phyloP scores from a whole-genome alignment of 2,113 vertebrate species.

The Chunga burmeisteri region DNA sequence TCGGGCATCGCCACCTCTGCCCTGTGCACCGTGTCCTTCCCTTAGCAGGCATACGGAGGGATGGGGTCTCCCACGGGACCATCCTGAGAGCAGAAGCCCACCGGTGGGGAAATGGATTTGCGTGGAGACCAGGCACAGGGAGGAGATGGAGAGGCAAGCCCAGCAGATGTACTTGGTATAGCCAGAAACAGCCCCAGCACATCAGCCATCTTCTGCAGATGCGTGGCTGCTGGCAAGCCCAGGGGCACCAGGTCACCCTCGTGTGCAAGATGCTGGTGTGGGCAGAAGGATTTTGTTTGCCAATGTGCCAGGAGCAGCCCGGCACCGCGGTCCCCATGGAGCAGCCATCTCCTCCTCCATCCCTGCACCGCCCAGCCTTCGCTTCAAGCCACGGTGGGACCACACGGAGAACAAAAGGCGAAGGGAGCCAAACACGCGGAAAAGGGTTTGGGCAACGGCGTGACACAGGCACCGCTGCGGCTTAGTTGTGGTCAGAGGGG shows the following conservation, averaged over 20 bases:
- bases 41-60: not conserved
- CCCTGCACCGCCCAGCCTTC: rapidly evolving
- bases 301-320: not conserved
- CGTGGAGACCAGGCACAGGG: rapidly evolving
- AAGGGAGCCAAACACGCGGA: not conserved
- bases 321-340: rapidly evolving
- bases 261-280: rapidly evolving
- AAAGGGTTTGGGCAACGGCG: not conserved
- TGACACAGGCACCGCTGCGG: not conserved
- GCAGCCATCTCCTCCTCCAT: not conserved
- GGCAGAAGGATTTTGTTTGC: not conserved
- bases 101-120: not conserved
- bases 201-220: too few relatives aligned
- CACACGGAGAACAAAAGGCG: not conserved
- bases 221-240: rapidly evolving
- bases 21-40: not conserved
- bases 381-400: rapidly evolving
- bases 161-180: not conserved
- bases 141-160: not conserved
- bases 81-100: not conserved
- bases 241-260: not conserved
- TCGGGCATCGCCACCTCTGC: not conserved
- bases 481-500: not conserved
- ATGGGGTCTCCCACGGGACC: not conserved
- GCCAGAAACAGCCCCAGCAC: not conserved